A percentile compares a stretch with the other conserved stretches of the same genome.
Conservation (phyloP, 2,888 invertebrate species). For the Lasius fuliginosus region DNA sequence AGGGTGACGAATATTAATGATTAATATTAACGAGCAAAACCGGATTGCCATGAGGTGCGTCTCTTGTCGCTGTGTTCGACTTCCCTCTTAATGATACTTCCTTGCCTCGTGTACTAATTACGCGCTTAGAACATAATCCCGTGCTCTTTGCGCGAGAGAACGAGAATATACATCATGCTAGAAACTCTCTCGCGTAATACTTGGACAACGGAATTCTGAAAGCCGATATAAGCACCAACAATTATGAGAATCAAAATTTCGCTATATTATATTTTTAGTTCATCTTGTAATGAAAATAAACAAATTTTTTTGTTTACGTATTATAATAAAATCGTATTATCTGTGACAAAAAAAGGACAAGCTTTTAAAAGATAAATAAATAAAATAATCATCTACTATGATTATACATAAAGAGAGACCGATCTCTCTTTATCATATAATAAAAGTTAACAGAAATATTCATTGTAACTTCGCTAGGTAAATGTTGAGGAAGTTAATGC, state of each 20-base stretch:
- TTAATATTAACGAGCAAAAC: slow-evolving; percentile 49
- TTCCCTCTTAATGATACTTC: slow-evolving; percentile 54
- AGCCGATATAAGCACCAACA: slow-evolving; percentile 17
- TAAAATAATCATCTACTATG: background rate
- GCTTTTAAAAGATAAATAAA: background rate
- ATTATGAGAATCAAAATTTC: slow-evolving; percentile 33
- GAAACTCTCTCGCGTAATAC: background rate
- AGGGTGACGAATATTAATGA: slow-evolving; percentile 51
- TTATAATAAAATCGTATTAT: background rate
- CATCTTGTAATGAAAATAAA: background rate
- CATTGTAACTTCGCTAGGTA: background rate
- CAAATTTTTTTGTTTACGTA: background rate
- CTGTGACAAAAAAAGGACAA: background rate
- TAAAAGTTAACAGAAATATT: background rate
- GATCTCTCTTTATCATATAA: background rate
- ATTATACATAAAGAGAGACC: background rate
- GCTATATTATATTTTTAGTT: background rate
- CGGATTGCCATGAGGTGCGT: slow-evolving; percentile 14
- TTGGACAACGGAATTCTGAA: slow-evolving; percentile 36
- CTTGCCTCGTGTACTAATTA: slow-evolving; percentile 42
- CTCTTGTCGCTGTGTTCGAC: slow-evolving; percentile 50
- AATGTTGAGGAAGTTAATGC: background rate
- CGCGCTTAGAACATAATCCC: slow-evolving; percentile 47
- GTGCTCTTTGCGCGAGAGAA: slow-evolving; percentile 36
- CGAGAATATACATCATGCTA: slow-evolving; percentile 18